Percentiles rank a stretch among this genome's conserved stretches.
Evolutionary conservation across 2,888 invertebrate species (phyloP).

Genomic region (Actias luna): DNA sequence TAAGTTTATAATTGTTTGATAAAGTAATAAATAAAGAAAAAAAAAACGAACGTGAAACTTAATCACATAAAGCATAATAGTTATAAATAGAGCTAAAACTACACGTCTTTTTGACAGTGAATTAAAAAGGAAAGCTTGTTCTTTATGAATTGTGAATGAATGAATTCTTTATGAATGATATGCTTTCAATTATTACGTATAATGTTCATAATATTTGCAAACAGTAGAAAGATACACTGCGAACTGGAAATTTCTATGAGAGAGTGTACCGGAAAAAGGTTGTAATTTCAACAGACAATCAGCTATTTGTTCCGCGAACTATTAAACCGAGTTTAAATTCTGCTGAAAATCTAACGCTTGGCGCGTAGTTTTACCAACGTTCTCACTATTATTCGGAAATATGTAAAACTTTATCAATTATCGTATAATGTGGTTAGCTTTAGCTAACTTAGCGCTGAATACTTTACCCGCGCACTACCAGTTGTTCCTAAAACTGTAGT

Average conservation of each 20-base stretch:
- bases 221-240: not conserved
- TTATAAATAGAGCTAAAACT: too few species aligned
- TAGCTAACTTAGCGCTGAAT: constrained; percentile 45
- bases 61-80: too few species aligned
- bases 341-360: constrained; percentile 37
- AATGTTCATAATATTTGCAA: not conserved
- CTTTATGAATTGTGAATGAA: too few species aligned
- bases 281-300: constrained; percentile 55
- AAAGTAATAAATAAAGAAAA: too few species aligned
- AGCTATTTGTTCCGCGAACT: constrained; percentile 48
- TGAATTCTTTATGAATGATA: too few species aligned
- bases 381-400: constrained; percentile 52
- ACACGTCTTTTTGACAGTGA: too few species aligned
- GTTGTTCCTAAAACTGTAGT: constrained; percentile 13
- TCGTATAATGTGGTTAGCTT: constrained; percentile 67
- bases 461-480: constrained; percentile 34
- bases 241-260: constrained; percentile 1
- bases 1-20: too few species aligned
- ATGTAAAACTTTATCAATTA: constrained; percentile 73
- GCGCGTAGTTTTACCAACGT: constrained; percentile 64
- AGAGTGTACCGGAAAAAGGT: constrained; percentile 37
- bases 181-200: not conserved
- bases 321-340: constrained; percentile 50
- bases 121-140: not conserved
- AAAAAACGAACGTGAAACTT: too few species aligned